Base-by-base conservation (phyloP, 2,113 vertebrate species). In the Phasianus colchicus region DNA sequence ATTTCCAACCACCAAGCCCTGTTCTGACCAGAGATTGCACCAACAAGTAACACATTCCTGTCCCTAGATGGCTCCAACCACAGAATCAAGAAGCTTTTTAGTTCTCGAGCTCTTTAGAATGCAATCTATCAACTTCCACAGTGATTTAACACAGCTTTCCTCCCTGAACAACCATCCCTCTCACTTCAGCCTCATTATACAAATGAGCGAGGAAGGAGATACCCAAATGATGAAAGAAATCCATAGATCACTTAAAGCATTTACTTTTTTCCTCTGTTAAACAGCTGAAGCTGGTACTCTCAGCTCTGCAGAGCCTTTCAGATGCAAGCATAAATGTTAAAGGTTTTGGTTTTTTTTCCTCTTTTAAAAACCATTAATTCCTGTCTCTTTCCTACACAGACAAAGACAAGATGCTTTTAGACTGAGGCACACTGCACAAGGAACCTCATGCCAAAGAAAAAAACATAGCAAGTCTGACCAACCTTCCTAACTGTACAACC, bases 11-110 rank as follows among this genome's bases (percentile, higher is more conserved):
- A 36, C 30, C 15, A 11, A 63, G 5, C 8, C 16, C 60, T 48
- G 13, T 18, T 82, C 47, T 18, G 40, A 25, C 14, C 27, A 61
- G 66, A 79, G 70, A 34, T 1, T 24, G 63, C 40, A 63, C 29
- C 32, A 81, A 64, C 17, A 47, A 60, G 8, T 40, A 40, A 52
- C 43, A 57, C 4, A 20, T 45, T 55, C 9, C 13, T 69, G 21
- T 55, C 29, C 48, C 36, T 67, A 48, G 1, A 12, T 0, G 2
- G 13, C 47, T 79, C 66, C 58, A 60, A 43, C 0, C 1, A 52
- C 25, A 55, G 63, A 5, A 3, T 6, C 47, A 34, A 74, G 11
- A 34, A 19, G 24, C 24, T 47, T 81, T 91, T 69, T 45, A n/a
- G 30, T 36, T 24, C 50, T 63, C 47, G 38, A 27, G 6, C 45